Base-by-base conservation (phyloP, 2,797 vertebrate genomes). In the Urophycis tenuis region DNA sequence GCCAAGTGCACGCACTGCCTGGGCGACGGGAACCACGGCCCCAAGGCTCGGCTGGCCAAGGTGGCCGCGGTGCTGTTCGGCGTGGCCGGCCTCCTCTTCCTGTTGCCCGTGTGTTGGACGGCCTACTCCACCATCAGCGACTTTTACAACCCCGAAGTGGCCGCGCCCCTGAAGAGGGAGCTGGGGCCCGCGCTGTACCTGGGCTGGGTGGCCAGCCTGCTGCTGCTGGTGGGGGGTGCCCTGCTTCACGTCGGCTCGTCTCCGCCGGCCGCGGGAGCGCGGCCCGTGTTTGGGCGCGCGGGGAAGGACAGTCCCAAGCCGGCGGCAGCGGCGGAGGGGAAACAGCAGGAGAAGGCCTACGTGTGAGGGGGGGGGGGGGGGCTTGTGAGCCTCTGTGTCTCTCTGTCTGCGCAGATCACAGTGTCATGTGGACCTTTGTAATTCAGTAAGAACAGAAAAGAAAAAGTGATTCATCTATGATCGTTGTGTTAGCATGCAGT, bases 1-100 rank as follows among this genome's bases (percentile, higher is more conserved):
- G 90, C 91, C 41, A 94, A 94, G 81, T 92, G 92, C 33, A 94
- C 93, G 0, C 91, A 89, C 82, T 93, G 93, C 85, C 86, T 94
- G 79, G 91, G 86, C 0, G 83, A 88, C 0, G 60, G 72, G 0
- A 88, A 84, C 72, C 90, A 86, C 64, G 82, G 74, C 12, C 14
- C 84, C 79, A 94, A 94, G 77, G 79, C 89, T 60, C 84, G 88
- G 19, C 82, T 93, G 80, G 87, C 77, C 1, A 82, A 85, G 79
- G 53, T 86, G 8, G 84, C 89, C 0, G 92, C 88, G 25, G 36
- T 76, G 12, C 78, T 92, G 49, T 93, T 91, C 74, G 71, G 89
- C 0, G 74, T 88, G 31, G 88, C 91, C 0, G 91, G 91, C 8
- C 77, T 92, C 30, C 85, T 86, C 77, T 93, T 88, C 81, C 76